phyloP scores from a whole-genome alignment of 2,797 vertebrate species.

The Clarias platycephalus region DNA sequence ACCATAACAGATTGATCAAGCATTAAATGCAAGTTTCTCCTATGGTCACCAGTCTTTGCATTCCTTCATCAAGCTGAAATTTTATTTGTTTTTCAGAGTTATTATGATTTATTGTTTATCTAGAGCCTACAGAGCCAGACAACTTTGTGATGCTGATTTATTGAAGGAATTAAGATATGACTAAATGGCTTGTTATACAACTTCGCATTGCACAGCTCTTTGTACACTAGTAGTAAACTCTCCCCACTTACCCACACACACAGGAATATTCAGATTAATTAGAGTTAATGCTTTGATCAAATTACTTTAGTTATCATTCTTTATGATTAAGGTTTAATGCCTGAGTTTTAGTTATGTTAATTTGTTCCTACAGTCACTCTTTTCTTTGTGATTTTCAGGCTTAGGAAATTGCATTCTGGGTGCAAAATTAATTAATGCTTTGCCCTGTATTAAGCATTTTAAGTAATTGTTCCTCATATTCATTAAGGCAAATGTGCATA shows the following conservation, averaged over 20 bases:
- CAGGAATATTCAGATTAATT: slow-evolving; percentile 21
- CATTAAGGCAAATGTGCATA: slow-evolving; percentile 9
- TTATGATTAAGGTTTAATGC: neutral
- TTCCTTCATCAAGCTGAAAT: slow-evolving; percentile 22
- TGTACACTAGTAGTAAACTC: slow-evolving; percentile 12
- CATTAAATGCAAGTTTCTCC: neutral
- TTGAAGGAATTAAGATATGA: slow-evolving; percentile 39
- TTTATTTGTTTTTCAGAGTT: slow-evolving; percentile 25
- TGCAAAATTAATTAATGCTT: neutral
- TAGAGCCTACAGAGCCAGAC: slow-evolving; percentile 34
- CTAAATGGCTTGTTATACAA: slow-evolving; percentile 23
- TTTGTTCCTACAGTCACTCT: neutral
- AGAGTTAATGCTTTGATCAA: slow-evolving; percentile 26
- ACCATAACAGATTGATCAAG: slow-evolving; percentile 11
- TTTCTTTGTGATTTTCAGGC: neutral
- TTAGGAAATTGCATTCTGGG: neutral
- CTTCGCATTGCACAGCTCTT: neutral
- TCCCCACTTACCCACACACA: slow-evolving; percentile 5
- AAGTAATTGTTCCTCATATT: neutral
- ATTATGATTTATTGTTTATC: slow-evolving; percentile 46
- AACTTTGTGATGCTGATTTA: slow-evolving; percentile 34
- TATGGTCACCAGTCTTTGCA: neutral
- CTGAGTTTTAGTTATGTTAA: neutral
- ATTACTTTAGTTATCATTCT: slow-evolving; percentile 32
- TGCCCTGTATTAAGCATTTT: neutral